Conservation (phyloP, 2,888 invertebrate genomes). For the Hyposoter dolosus region DNA sequence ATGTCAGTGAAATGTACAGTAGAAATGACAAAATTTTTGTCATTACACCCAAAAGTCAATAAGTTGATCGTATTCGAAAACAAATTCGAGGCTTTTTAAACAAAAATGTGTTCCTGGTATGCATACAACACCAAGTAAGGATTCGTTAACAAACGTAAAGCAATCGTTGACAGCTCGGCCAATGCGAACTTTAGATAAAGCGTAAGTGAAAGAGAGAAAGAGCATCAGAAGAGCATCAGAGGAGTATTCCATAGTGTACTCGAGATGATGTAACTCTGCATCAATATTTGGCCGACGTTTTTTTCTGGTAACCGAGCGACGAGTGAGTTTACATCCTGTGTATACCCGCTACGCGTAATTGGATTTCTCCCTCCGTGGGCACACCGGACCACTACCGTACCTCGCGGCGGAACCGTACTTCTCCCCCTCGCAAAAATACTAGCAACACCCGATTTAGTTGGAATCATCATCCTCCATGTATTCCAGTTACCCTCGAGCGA, state of each 20-base stretch:
- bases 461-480: slow-evolving; percentile 27
- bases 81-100: too few species aligned
- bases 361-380: slow-evolving; percentile 75
- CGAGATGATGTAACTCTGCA: slow-evolving; percentile 71
- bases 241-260: slow-evolving; percentile 29
- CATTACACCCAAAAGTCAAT: too few species aligned
- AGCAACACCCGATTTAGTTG: slow-evolving; percentile 40
- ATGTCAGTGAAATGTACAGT: too few species aligned
- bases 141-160: not conserved
- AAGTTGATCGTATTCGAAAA: too few species aligned
- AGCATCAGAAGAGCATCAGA: slow-evolving; percentile 38
- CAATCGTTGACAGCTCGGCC: not conserved
- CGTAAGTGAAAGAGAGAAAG: slow-evolving; percentile 4
- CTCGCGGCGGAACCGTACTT: slow-evolving; percentile 7
- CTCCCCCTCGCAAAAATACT: slow-evolving; percentile 24
- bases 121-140: not conserved
- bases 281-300: slow-evolving; percentile 80
- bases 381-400: slow-evolving; percentile 60
- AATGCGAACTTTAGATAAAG: not conserved
- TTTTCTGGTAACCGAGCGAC: slow-evolving; percentile 76
- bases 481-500: not conserved
- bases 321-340: slow-evolving; percentile 77
- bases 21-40: too few species aligned
- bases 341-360: slow-evolving; percentile 78
- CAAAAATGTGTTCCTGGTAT: too few species aligned